Evolutionary conservation across 2,113 vertebrate genomes (phyloP).

Genomic region (Hepsetus odoe): DNA sequence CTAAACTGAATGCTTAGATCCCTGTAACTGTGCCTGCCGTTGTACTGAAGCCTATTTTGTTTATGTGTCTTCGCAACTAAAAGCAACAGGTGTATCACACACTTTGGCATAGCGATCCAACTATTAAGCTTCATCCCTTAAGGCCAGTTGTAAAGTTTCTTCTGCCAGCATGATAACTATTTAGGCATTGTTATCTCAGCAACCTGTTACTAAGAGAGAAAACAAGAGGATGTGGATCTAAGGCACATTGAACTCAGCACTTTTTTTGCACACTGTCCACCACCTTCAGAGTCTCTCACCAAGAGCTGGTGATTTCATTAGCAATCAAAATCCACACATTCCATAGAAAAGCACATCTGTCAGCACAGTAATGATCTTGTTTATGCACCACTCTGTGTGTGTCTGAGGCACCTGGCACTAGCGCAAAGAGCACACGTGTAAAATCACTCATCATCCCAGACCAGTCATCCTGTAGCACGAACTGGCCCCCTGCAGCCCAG

Average conservation of each 20-base stretch:
- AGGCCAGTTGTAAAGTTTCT: conserved; percentile 60
- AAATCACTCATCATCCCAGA: conserved; percentile 40
- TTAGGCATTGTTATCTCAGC: conserved; percentile 47
- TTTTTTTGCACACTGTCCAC: background rate
- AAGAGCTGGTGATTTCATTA: conserved; percentile 35
- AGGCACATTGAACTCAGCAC: background rate
- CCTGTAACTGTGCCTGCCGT: background rate
- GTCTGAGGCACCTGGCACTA: conserved; percentile 47
- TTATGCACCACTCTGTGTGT: conserved; percentile 35
- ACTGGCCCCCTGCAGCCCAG: conserved; percentile 3
- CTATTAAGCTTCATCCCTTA: conserved; percentile 22
- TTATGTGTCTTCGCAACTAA: conserved; percentile 15
- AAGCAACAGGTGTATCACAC: conserved; percentile 46
- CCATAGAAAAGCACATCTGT: conserved; percentile 46
- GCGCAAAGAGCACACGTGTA: conserved; percentile 25
- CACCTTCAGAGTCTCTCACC: conserved; percentile 15
- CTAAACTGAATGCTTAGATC: background rate
- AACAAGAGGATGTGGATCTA: conserved; percentile 21
- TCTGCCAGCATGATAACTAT: conserved; percentile 31
- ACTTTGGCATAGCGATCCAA: conserved; percentile 29
- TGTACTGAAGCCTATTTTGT: background rate
- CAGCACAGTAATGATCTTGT: conserved; percentile 45
- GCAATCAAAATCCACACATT: conserved; percentile 42
- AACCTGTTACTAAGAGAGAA: conserved; percentile 43
- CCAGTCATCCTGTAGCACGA: conserved; percentile 16